These are phyloP conservation scores for Leptodirus hochenwartii DNA, from an alignment of 2,888 invertebrate genomes.

Conservation along the genomic window DNA sequence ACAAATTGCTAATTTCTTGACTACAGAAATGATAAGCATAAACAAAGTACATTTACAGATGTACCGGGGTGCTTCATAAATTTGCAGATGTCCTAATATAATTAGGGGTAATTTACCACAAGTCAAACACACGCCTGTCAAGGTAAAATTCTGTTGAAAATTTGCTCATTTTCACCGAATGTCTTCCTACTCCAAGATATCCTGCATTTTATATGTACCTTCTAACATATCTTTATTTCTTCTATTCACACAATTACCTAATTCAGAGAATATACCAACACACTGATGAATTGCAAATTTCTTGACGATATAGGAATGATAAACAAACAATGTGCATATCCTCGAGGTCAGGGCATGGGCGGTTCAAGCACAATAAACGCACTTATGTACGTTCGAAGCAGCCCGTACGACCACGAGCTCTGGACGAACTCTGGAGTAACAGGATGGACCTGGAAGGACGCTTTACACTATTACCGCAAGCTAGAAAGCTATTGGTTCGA, in stretches of 20 bases:
- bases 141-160: conserved; percentile 7
- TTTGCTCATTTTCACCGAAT: not conserved
- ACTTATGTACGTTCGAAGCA: conserved; percentile 14
- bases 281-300: too few species aligned
- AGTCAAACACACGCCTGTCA: conserved; percentile 9
- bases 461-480: conserved; percentile 20
- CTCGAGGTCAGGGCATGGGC: conserved; percentile 14
- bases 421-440: conserved; percentile 12
- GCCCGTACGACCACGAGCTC: conserved; percentile 12
- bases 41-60: conserved; percentile 11
- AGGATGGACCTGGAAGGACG: conserved; percentile 28
- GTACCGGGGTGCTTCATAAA: too few species aligned
- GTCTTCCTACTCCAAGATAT: too few species aligned
- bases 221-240: too few species aligned
- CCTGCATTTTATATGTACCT: too few species aligned
- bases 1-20: too few species aligned
- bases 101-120: conserved; percentile 9
- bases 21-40: conserved; percentile 13
- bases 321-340: conserved; percentile 11
- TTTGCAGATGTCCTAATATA: conserved; percentile 8
- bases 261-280: too few species aligned
- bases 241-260: too few species aligned
- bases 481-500: conserved; percentile 18
- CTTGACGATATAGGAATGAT: conserved; percentile 13
- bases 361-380: conserved; percentile 14